Conservation (phyloP, 2,888 invertebrate genomes). For the Thelaira solivaga region DNA sequence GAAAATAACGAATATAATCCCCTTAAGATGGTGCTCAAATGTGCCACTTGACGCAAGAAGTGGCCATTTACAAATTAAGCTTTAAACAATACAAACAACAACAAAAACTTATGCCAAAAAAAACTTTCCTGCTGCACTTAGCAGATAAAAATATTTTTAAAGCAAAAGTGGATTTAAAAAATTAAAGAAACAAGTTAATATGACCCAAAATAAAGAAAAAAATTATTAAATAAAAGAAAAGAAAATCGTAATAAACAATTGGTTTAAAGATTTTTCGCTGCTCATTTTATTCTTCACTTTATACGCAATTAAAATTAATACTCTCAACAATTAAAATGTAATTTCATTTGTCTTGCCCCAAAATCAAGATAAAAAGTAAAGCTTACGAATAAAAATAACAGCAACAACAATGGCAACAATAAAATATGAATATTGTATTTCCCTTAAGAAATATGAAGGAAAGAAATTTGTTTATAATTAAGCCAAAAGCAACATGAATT, state of each 20-base stretch:
- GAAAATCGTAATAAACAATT: conserved; percentile 33
- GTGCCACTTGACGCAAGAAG: conserved; percentile 55
- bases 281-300: conserved; percentile 30
- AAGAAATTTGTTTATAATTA: conserved; percentile 16
- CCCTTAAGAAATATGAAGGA: conserved; percentile 22
- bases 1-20: conserved; percentile 39
- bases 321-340: conserved; percentile 52
- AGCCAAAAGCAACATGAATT: neutral
- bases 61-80: conserved; percentile 50
- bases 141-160: conserved; percentile 23
- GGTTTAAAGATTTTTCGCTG: conserved; percentile 44
- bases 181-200: neutral
- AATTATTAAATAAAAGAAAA: neutral
- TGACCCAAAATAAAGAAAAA: neutral
- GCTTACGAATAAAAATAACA: neutral
- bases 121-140: conserved; percentile 6
- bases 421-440: conserved; percentile 30
- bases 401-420: neutral
- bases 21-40: conserved; percentile 49
- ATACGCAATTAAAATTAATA: conserved; percentile 59
- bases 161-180: no score
- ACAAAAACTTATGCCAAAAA: neutral
- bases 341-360: conserved; percentile 30
- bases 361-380: conserved; percentile 12
- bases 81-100: conserved; percentile 21